Conservation (phyloP, 2,888 invertebrate species). For the Limulus polyphemus region DNA sequence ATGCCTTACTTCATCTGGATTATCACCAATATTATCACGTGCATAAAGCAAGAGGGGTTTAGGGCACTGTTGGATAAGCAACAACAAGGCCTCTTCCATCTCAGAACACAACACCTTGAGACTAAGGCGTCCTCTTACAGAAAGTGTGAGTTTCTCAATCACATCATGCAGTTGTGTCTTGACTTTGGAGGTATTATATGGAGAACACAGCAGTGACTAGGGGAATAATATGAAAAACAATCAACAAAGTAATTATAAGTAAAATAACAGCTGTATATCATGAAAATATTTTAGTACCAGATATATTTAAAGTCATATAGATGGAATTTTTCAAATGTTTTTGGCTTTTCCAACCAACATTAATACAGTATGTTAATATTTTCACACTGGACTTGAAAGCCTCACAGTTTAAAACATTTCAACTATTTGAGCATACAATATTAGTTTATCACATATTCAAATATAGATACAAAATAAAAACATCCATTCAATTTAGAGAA, state of each 20-base stretch:
- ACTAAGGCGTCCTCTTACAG: constrained; percentile 14
- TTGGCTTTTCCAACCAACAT: no score
- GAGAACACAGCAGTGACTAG: constrained; percentile 16
- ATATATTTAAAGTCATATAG: no score
- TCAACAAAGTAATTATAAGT: neutral
- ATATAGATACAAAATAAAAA: no score
- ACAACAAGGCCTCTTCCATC: constrained; percentile 13
- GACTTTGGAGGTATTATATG: constrained; percentile 12
- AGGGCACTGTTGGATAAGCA: constrained; percentile 14
- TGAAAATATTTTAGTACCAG: no score
- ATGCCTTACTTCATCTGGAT: constrained; percentile 14
- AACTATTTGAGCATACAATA: no score
- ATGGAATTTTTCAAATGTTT: no score
- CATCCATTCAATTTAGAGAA: no score
- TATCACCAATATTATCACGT: constrained; percentile 14
- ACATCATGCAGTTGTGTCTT: constrained; percentile 14
- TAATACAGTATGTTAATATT: no score
- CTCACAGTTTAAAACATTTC: no score
- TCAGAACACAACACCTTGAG: constrained; percentile 20
- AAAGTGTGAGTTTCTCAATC: constrained; percentile 6
- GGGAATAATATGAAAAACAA: neutral
- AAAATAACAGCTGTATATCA: neutral
- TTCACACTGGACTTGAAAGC: no score
- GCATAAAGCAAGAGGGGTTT: constrained; percentile 20
- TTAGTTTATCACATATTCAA: no score